phyloP scores from a whole-genome alignment of 2,888 invertebrate genomes.

The Homarus gammarus region DNA sequence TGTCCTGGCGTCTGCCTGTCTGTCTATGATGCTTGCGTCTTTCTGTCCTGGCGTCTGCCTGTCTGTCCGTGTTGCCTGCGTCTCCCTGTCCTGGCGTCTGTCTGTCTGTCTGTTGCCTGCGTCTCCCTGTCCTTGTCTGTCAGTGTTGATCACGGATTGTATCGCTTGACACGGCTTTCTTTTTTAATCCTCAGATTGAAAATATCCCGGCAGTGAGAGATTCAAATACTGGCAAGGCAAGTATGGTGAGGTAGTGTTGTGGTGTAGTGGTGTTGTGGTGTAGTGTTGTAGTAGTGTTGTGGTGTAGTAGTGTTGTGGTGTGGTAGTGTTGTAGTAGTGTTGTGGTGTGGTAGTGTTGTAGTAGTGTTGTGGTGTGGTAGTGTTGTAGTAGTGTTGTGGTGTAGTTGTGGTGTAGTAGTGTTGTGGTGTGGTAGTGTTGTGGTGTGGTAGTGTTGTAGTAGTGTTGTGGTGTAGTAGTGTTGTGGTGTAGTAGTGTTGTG shows the following conservation, averaged over 20 bases:
- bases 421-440: background rate
- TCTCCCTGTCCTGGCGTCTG: background rate
- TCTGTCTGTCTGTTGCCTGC: background rate
- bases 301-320: too few relatives aligned
- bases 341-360: too few relatives aligned
- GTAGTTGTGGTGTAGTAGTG: background rate
- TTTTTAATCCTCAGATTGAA: conserved; percentile 2
- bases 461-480: background rate
- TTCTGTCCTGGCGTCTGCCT: background rate
- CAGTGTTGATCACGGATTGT: too few relatives aligned
- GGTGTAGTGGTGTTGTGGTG: too few relatives aligned
- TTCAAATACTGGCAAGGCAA: background rate
- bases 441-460: background rate
- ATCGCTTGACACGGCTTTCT: background rate
- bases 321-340: background rate
- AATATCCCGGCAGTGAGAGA: background rate
- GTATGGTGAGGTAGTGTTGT: background rate
- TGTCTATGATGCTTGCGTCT: background rate
- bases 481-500: too few relatives aligned
- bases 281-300: too few relatives aligned
- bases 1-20: background rate
- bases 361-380: too few relatives aligned
- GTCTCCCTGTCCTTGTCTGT: background rate
- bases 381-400: too few relatives aligned
- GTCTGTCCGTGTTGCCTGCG: background rate